A percentile compares a stretch with the other conserved stretches of the same genome.
These are phyloP conservation scores for Cassiopea xamachana DNA, from an alignment of 30 jellyfish, hydroid and myxozoan species.

Conservation along the genomic window DNA sequence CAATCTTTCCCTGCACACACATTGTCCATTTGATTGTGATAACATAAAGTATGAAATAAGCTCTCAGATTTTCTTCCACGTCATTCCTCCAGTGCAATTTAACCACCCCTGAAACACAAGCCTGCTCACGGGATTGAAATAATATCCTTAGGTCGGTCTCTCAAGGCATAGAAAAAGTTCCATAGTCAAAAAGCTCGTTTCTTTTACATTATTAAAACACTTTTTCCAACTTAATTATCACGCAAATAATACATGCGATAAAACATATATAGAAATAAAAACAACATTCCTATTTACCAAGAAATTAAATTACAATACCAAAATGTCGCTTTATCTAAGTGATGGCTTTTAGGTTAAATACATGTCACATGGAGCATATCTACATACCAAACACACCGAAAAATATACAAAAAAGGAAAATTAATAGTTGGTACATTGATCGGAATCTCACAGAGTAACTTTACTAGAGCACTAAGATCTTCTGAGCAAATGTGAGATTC, in stretches of 20 bases:
- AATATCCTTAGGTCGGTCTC: too few relatives aligned
- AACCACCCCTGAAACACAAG: too few relatives aligned
- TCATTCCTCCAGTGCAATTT: too few relatives aligned
- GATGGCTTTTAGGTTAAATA: neutral
- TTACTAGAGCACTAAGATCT: neutral
- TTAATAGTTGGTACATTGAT: neutral
- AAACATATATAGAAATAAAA: neutral
- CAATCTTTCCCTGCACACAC: too few relatives aligned
- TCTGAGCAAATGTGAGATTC: neutral
- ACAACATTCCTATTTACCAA: neutral
- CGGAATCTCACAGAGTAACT: neutral
- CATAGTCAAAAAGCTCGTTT: too few relatives aligned
- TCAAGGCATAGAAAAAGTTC: too few relatives aligned
- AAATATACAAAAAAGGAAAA: neutral
- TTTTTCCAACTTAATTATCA: too few relatives aligned
- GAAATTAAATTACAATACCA: neutral
- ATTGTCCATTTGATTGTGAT: too few relatives aligned
- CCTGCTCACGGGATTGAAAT: too few relatives aligned
- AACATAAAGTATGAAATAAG: too few relatives aligned
- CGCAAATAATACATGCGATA: neutral
- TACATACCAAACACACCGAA: neutral
- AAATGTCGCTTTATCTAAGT: neutral
- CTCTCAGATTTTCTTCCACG: too few relatives aligned
- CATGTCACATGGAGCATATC: neutral
- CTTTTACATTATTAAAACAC: too few relatives aligned